Evolutionary conservation across 30 jellyfish, hydroid and myxozoan species (phyloP).

Genomic region (Pelagia noctiluca): DNA sequence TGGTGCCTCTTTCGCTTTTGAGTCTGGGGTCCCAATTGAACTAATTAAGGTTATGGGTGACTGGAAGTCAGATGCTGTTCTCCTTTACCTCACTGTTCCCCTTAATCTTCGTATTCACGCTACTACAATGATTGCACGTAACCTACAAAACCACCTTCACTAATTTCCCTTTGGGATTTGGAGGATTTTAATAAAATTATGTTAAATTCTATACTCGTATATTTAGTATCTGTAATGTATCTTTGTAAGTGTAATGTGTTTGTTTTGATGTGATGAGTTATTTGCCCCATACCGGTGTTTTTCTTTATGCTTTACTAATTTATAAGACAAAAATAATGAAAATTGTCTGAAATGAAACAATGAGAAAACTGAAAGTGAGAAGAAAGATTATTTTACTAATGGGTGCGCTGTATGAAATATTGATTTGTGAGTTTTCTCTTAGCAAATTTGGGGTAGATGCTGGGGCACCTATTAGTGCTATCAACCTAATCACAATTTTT

Average conservation of each 20-base stretch:
- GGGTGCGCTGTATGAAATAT: too few species aligned
- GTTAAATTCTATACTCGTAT: not conserved
- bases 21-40: constrained; percentile 25
- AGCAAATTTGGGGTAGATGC: too few species aligned
- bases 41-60: constrained; percentile 23
- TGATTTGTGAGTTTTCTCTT: too few species aligned
- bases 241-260: not conserved
- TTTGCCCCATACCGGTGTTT: constrained; percentile 1
- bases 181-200: not conserved
- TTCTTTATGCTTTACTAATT: not conserved
- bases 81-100: constrained; percentile 25
- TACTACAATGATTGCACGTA: constrained; percentile 3
- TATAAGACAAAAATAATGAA: too few species aligned
- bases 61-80: constrained; percentile 39
- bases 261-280: not conserved
- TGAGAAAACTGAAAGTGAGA: too few species aligned
- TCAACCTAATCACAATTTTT: too few species aligned
- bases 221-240: not conserved
- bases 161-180: not conserved
- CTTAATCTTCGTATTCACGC: not conserved
- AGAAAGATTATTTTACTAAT: too few species aligned
- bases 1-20: constrained; percentile 29
- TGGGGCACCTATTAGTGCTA: too few species aligned
- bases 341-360: too few species aligned
- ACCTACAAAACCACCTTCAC: not conserved